Evolutionary conservation across 2,113 vertebrate genomes (phyloP).

Genomic region (Capreolus pygargus): DNA sequence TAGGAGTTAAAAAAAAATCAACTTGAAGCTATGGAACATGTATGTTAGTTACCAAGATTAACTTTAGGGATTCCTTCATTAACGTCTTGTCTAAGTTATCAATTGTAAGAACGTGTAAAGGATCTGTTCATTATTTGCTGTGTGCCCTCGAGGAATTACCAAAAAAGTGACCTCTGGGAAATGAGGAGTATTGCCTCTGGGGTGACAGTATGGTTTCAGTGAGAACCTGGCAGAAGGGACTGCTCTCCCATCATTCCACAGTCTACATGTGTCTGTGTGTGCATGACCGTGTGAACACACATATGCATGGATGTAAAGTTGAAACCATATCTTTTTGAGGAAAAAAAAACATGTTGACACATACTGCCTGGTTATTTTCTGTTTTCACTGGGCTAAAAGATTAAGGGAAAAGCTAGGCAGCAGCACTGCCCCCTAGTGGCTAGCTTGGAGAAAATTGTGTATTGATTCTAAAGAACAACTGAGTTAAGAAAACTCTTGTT

Average conservation of each 20-base stretch:
- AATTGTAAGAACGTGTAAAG: neutral
- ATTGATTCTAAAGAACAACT: neutral
- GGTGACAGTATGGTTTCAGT: neutral
- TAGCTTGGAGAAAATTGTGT: slow-evolving; percentile 13
- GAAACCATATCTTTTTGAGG: neutral
- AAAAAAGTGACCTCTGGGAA: neutral
- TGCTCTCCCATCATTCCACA: neutral
- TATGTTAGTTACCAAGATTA: neutral
- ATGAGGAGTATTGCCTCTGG: neutral
- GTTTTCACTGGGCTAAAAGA: neutral
- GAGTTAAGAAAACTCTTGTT: neutral
- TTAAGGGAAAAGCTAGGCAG: neutral
- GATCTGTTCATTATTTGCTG: neutral
- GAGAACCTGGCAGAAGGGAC: neutral
- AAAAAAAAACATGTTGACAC: neutral
- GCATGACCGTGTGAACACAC: neutral
- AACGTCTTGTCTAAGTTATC: neutral
- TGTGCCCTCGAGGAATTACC: neutral
- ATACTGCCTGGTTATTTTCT: neutral
- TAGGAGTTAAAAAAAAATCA: neutral
- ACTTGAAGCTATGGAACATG: neutral
- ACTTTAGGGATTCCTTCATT: neutral
- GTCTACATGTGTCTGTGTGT: neutral
- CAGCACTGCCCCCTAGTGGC: slow-evolving; percentile 62
- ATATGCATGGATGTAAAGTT: neutral